Evolutionary conservation across 2,888 invertebrate species (phyloP).

Genomic region (Escarpia spicata): DNA sequence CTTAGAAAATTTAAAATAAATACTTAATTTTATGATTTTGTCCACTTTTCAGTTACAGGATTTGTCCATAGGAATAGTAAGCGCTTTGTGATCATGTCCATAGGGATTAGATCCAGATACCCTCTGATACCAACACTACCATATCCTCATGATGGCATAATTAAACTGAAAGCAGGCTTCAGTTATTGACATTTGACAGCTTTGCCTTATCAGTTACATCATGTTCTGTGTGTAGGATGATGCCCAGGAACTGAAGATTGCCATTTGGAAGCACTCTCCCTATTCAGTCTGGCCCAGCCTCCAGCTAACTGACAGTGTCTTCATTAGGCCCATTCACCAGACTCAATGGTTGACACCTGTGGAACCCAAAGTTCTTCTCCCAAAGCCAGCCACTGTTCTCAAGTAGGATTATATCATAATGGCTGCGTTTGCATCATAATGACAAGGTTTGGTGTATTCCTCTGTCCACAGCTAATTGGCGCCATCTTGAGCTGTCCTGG

Average conservation of each 20-base stretch:
- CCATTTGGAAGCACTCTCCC: background rate
- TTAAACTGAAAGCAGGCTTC: background rate
- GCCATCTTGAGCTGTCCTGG: background rate
- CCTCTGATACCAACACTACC: background rate
- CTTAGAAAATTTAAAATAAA: too few relatives aligned
- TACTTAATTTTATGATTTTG: too few relatives aligned
- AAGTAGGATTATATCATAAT: constrained; percentile 13
- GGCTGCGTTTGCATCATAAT: constrained; percentile 5
- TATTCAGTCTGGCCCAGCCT: background rate
- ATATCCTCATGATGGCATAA: background rate
- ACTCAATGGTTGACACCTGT: background rate
- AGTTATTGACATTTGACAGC: constrained; percentile 4
- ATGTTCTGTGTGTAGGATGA: background rate
- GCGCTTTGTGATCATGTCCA: too few relatives aligned
- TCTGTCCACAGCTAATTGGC: background rate
- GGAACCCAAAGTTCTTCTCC: background rate
- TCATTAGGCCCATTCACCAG: background rate
- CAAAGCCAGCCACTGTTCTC: background rate
- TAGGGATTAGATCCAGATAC: too few relatives aligned
- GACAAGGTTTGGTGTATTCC: constrained; percentile 3
- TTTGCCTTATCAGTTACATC: background rate
- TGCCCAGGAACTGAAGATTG: background rate
- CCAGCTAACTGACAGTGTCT: background rate
- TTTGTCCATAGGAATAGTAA: too few relatives aligned
- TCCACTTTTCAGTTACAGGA: too few relatives aligned